Percentiles rank a stretch among this genome's conserved stretches.
Evolutionary conservation across 2,113 vertebrate genomes (phyloP).

Genomic region (Eptesicus fuscus): DNA sequence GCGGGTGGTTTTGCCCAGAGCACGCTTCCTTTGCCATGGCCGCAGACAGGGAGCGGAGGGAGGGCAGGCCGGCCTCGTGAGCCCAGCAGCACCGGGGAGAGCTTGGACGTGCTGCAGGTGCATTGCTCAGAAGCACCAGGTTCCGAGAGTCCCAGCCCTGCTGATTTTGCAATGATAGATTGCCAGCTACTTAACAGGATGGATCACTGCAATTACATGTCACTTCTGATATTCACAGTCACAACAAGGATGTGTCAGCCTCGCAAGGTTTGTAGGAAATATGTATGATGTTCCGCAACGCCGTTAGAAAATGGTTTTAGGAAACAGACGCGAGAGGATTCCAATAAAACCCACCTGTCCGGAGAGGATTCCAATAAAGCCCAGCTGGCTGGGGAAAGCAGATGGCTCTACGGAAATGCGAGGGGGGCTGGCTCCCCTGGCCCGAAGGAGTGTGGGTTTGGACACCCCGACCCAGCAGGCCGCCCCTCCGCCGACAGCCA

Average conservation of each 20-base stretch:
- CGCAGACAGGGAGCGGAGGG: background rate
- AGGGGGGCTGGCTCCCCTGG: background rate
- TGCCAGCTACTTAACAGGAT: conserved; percentile 76
- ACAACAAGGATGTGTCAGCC: conserved; percentile 79
- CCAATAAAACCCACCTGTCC: conserved; percentile 59
- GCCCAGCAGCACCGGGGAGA: fast-evolving
- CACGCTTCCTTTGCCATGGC: background rate
- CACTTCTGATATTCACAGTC: conserved; percentile 80
- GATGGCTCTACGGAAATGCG: background rate
- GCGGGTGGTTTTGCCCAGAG: background rate
- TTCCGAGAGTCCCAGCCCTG: conserved; percentile 45
- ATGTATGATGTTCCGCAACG: conserved; percentile 51
- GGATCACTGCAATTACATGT: conserved; percentile 78
- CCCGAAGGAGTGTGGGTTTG: background rate
- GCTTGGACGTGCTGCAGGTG: background rate
- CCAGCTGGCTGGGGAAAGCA: conserved; percentile 24
- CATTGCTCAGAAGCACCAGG: conserved; percentile 52
- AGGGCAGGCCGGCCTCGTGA: fast-evolving
- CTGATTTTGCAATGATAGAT: conserved; percentile 63
- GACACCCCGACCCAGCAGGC: background rate
- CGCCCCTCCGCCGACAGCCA: background rate
- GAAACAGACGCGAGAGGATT: conserved; percentile 55
- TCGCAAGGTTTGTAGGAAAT: conserved; percentile 77
- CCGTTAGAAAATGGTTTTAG: conserved; percentile 42
- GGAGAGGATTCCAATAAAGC: conserved; percentile 53